A percentile compares a stretch with the other conserved stretches of the same genome.
Evolutionary conservation across 1,140 invertebrate genomes (phyloP).

Genomic region (Aphelenchoides avenae): DNA sequence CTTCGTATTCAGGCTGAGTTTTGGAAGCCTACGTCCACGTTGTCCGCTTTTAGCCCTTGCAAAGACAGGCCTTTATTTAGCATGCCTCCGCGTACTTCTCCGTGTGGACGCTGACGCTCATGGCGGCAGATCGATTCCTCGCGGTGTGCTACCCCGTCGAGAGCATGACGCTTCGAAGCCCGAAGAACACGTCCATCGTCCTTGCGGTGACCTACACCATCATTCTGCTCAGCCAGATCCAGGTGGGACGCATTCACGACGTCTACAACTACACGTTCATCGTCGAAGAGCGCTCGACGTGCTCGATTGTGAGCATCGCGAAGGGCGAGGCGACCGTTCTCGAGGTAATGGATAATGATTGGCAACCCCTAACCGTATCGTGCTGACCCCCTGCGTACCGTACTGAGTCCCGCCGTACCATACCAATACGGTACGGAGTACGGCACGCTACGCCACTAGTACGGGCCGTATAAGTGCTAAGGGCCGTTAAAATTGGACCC

Average conservation of each 20-base stretch:
- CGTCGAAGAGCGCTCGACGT: constrained; percentile 44
- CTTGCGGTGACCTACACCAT: constrained; percentile 40
- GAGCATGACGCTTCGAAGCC: constrained; percentile 70
- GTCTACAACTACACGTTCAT: constrained; percentile 66
- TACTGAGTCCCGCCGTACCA: too few relatives aligned
- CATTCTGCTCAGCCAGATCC: constrained; percentile 47
- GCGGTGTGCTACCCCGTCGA: constrained; percentile 62
- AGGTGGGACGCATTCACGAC: constrained; percentile 65
- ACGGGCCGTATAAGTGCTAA: too few relatives aligned
- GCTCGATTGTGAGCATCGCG: constrained; percentile 52
- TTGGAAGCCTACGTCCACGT: neutral
- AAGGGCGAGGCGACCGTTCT: constrained; percentile 44
- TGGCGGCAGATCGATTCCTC: constrained; percentile 88
- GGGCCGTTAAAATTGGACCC: too few relatives aligned
- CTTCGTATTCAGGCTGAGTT: too few relatives aligned
- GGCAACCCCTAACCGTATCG: too few relatives aligned
- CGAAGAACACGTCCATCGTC: constrained; percentile 69
- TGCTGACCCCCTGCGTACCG: too few relatives aligned
- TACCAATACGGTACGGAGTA: too few relatives aligned
- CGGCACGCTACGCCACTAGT: too few relatives aligned
- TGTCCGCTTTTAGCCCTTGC: neutral
- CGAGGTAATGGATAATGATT: constrained; percentile 25
- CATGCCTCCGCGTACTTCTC: constrained; percentile 82
- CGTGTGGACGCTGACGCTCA: constrained; percentile 86
- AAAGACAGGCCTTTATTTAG: constrained; percentile 44